Conservation (phyloP, 1,140 invertebrate species). For the Brachionus sp. region DNA sequence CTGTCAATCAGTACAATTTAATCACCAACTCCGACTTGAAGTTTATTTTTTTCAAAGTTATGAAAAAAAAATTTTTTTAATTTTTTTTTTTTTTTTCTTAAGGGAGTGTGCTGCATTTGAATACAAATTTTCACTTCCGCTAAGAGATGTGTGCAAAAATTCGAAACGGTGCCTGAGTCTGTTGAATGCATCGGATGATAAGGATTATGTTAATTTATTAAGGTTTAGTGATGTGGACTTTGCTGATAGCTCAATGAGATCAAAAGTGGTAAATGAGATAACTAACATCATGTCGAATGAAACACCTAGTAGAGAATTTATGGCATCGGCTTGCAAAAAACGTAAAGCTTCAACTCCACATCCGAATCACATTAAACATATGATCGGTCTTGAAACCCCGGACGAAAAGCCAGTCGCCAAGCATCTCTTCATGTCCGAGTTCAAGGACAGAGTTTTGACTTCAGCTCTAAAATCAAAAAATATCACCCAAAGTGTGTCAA, state of each 20-base stretch:
- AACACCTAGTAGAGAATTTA: not conserved
- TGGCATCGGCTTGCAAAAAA: not conserved
- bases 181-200: not conserved
- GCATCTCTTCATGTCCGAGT: not conserved
- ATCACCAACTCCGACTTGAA: not conserved
- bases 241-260: not conserved
- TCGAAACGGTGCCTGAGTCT: not conserved
- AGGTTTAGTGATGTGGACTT: not conserved
- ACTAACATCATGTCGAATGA: not conserved
- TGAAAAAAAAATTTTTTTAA: not conserved
- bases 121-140: conserved; percentile 13
- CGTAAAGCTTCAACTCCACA: not conserved
- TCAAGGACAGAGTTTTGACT: not conserved
- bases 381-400: not conserved
- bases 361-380: not conserved
- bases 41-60: not conserved
- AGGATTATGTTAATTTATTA: not conserved
- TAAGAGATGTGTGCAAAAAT: conserved; percentile 31
- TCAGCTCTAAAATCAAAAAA: not conserved
- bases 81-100: not conserved
- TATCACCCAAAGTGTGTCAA: not conserved
- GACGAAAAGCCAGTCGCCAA: not conserved
- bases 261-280: not conserved
- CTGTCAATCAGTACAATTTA: not conserved
- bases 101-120: not conserved